Evolutionary conservation across 1,140 invertebrate species (phyloP).

Genomic region (Leptopilina clavipes): DNA sequence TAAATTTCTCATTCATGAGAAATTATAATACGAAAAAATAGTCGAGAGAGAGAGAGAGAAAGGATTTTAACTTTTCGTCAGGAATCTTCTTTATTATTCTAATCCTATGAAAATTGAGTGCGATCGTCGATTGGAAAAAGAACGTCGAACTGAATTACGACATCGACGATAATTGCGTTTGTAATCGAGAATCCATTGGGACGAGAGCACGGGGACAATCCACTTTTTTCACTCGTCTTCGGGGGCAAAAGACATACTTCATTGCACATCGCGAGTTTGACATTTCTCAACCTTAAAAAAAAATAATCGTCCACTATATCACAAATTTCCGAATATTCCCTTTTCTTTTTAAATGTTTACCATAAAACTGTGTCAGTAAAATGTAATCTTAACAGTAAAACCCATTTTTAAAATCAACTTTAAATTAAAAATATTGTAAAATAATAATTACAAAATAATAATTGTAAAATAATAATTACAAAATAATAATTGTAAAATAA

Average conservation of each 20-base stretch:
- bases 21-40: background rate
- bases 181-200: slow-evolving; percentile 32
- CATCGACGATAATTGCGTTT: slow-evolving; percentile 14
- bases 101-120: slow-evolving; percentile 17
- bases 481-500: no score
- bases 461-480: no score
- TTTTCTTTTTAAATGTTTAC: no score
- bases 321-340: no score
- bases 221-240: background rate
- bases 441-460: no score
- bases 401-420: no score
- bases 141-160: slow-evolving; percentile 9
- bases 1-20: background rate
- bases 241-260: background rate
- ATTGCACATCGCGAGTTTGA: background rate
- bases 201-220: slow-evolving; percentile 8
- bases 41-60: no score
- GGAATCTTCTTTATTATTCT: background rate
- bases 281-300: background rate
- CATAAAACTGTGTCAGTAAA: no score
- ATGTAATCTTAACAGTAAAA: no score
- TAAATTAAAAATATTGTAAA: no score
- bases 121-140: slow-evolving; percentile 19
- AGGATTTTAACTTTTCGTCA: background rate
- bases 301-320: background rate